Conservation (phyloP, 35 echinoderm and acorn worm species). For the Ptychodera flava region DNA sequence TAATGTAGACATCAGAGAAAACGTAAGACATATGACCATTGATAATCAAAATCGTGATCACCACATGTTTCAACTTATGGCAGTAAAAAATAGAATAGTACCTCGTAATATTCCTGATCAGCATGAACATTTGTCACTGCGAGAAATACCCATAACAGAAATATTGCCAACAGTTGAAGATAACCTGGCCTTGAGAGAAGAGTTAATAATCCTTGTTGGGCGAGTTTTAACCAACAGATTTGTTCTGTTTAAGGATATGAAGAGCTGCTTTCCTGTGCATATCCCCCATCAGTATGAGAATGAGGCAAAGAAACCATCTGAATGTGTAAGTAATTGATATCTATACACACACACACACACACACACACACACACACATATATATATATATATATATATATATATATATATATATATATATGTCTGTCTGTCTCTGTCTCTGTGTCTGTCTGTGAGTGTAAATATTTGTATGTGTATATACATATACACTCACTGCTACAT, state of each 20-base stretch:
- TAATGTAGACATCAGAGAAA: slow-evolving; percentile 9
- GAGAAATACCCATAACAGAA: not conserved
- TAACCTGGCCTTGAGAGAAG: not conserved
- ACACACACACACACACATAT: too few species aligned
- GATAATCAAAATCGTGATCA: slow-evolving; percentile 6
- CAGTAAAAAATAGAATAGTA: not conserved
- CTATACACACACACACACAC: too few species aligned
- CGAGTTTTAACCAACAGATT: not conserved
- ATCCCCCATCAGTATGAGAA: not conserved
- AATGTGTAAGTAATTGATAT: slow-evolving; percentile 21
- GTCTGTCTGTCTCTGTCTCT: not conserved
- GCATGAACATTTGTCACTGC: not conserved
- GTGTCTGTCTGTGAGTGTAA: not conserved
- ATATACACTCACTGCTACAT: not conserved
- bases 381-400: too few species aligned
- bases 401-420: too few species aligned
- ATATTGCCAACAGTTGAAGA: not conserved
- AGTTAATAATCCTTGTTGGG: not conserved
- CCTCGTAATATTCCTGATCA: not conserved
- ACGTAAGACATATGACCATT: slow-evolving; percentile 11
- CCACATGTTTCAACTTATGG: slow-evolving; percentile 11
- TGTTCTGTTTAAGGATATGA: not conserved
- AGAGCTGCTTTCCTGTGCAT: not conserved
- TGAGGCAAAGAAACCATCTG: not conserved
- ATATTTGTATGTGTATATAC: not conserved